Base-by-base conservation (phyloP, 2,797 vertebrate genomes). In the Coregonus suidteri region DNA sequence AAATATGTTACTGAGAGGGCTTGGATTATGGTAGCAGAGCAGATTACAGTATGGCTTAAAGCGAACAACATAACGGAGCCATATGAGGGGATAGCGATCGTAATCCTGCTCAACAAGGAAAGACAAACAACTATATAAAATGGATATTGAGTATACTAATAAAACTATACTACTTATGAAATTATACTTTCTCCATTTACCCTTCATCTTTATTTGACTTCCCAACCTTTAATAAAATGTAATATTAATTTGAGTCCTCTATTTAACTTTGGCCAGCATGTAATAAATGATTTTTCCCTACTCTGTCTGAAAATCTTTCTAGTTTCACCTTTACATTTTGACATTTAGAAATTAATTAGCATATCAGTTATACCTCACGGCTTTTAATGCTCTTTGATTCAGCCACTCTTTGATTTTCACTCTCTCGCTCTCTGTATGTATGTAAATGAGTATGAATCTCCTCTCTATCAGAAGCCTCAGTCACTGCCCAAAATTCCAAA, bases 341-440 rank as follows among this genome's bases (percentile, higher is more conserved):
- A 92, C 91, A 93, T 93, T 92, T 91, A 78, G 77, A 88, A 80
- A 82, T 73, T 79, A 86, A 93, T 92, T 91, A 91, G 85, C 89
- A 91, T 89, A 89, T 91, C 82, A 90, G 85, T 86, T 83, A 80
- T 81, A 86, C 87, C 83, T 84, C 77, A 56, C 76, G 82, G 75
- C 84, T 84, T 86, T 31, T 83, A 41, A 83, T 56, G 78, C 7
- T 47, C 77, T 88, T 90, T 86, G 82, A 88, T 90, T 87, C 75
- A 77, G 64, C 86, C 77, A 75, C 79, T 86, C 73, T 85, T 88
- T 83, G 69, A 88, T 88, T 86, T 86, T 73, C 74, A 3, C n/a
- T 37, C 20, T 35, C 71, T 30, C 82, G 82, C 62, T 69, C 78
- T 77, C 83, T 74, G 73, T 77, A 18, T 82, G 52, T 14, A 6